phyloP scores from a whole-genome alignment of 64 coral and sea anemone species.

The Acropora tenuis region DNA sequence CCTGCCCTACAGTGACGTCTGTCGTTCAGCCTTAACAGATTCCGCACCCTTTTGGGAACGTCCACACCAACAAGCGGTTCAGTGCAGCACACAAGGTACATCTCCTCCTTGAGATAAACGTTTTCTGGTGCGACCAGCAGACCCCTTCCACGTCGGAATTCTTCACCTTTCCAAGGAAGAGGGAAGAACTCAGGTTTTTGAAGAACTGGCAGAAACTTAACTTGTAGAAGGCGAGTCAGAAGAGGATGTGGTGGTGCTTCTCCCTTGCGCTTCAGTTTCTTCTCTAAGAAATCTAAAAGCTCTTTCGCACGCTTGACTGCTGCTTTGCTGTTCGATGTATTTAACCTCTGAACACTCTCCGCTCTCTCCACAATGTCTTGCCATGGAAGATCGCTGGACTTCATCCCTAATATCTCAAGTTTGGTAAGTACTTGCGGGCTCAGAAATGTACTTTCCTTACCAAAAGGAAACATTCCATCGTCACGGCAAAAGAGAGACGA shows the following conservation, averaged over 20 bases:
- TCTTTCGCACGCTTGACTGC: constrained; percentile 31
- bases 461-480: constrained; percentile 71
- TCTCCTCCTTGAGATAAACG: constrained; percentile 12
- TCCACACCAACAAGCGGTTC: constrained; percentile 15
- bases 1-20: constrained; percentile 20
- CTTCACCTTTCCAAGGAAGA: constrained; percentile 76
- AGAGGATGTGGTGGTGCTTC: not conserved
- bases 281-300: constrained; percentile 37
- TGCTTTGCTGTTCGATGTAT: not conserved
- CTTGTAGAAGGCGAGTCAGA: constrained; percentile 16
- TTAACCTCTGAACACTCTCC: constrained; percentile 42
- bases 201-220: constrained; percentile 70
- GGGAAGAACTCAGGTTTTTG: constrained; percentile 72
- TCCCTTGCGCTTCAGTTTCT: constrained; percentile 16
- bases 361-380: constrained; percentile 68
- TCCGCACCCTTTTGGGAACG: not conserved
- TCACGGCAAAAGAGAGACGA: constrained; percentile 53
- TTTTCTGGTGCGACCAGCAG: constrained; percentile 38
- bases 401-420: constrained; percentile 78
- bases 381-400: constrained; percentile 57
- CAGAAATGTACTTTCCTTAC: constrained; percentile 13
- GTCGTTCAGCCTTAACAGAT: not conserved
- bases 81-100: constrained; percentile 69
- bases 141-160: not conserved
- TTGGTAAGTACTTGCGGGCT: constrained; percentile 20